Evolutionary conservation across 2,113 vertebrate genomes (phyloP).

Genomic region (Brachypteracias leptosomus): DNA sequence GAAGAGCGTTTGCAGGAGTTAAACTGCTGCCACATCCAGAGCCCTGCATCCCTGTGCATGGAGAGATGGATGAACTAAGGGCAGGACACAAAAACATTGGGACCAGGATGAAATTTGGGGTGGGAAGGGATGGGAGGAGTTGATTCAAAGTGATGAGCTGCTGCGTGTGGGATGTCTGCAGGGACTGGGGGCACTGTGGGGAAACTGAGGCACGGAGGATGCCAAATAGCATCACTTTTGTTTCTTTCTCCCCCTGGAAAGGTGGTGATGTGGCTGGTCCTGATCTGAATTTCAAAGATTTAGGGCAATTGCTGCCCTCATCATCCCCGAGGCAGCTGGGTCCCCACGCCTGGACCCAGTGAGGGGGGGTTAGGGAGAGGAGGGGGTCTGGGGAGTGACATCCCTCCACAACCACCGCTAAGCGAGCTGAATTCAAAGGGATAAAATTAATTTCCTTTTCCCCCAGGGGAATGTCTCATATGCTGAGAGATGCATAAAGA

Average conservation of each 20-base stretch:
- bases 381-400: not conserved
- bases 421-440: not conserved
- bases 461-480: not conserved
- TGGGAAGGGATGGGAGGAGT: not conserved
- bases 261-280: not conserved
- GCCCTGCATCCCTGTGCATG: rapidly evolving
- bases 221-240: not conserved
- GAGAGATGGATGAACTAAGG: not conserved
- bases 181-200: not conserved
- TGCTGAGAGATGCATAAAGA: not conserved
- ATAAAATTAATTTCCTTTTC: not conserved
- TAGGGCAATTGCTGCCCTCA: not conserved
- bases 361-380: not conserved
- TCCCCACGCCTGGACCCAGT: rapidly evolving
- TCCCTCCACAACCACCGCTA: rapidly evolving
- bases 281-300: not conserved
- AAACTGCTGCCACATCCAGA: rapidly evolving
- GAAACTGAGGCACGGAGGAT: not conserved
- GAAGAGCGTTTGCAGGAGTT: not conserved
- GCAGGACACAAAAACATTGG: not conserved
- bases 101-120: not conserved
- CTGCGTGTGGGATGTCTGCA: rapidly evolving
- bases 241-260: not conserved
- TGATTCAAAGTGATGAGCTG: rapidly evolving
- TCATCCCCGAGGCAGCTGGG: rapidly evolving